Evolutionary conservation across 2,113 vertebrate genomes (phyloP).

Genomic region (Chinchilla lanigera): DNA sequence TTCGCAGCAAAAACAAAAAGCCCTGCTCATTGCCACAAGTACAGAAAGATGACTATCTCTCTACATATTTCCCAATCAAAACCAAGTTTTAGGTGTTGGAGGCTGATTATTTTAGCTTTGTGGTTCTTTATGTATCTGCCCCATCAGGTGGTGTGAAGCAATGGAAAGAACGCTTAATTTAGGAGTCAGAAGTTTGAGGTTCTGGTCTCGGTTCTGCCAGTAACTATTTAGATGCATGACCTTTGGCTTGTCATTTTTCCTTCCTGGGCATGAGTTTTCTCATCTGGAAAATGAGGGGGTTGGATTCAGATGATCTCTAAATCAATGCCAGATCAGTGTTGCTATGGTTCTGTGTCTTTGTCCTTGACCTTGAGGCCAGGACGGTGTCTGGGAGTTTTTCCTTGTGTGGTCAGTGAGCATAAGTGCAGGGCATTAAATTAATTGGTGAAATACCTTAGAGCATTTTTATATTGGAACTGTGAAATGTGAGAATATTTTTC

Average conservation of each 20-base stretch:
- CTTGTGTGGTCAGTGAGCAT: not conserved
- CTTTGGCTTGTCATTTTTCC: constrained; percentile 65
- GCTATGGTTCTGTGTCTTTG: constrained; percentile 20
- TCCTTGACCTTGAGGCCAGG: not conserved
- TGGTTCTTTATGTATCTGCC: not conserved
- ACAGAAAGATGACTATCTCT: not conserved
- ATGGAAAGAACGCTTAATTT: constrained; percentile 45
- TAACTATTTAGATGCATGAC: constrained; percentile 45
- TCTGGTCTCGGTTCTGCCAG: constrained; percentile 61
- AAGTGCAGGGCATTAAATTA: not conserved
- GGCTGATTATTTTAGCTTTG: not conserved
- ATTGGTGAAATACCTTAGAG: not conserved
- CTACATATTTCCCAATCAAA: not conserved
- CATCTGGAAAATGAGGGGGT: constrained; percentile 72
- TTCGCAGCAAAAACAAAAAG: constrained; percentile 6
- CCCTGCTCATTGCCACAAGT: not conserved
- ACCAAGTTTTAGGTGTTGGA: not conserved
- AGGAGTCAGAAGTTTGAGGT: constrained; percentile 52
- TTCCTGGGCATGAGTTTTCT: constrained; percentile 55
- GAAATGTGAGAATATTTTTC: not conserved
- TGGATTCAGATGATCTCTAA: constrained; percentile 21
- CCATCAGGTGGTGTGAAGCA: not conserved
- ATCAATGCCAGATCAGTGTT: constrained; percentile 29
- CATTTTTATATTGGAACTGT: not conserved
- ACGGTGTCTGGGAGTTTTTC: not conserved